Percentiles rank a stretch among this genome's conserved stretches.
Evolutionary conservation across 2,797 vertebrate species (phyloP).

Genomic region (Gastrophryne carolinensis): DNA sequence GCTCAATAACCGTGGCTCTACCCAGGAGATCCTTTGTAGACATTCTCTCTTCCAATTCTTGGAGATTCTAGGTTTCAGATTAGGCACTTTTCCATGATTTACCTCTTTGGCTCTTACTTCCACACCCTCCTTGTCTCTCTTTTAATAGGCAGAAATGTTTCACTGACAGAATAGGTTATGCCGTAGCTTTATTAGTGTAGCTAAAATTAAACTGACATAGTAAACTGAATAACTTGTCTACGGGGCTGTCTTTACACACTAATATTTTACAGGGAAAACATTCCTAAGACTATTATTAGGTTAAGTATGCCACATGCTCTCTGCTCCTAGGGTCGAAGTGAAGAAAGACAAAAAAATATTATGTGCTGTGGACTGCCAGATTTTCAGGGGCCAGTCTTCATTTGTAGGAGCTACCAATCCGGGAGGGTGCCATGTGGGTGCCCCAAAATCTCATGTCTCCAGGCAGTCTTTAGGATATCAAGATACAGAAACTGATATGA

Average conservation of each 20-base stretch:
- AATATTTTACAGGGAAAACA: too few species aligned
- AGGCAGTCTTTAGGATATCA: too few species aligned
- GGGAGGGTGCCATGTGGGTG: too few species aligned
- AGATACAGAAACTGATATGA: too few species aligned
- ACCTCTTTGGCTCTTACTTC: not conserved
- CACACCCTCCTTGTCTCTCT: not conserved
- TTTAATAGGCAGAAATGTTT: not conserved
- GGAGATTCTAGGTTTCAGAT: not conserved
- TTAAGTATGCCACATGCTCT: too few species aligned
- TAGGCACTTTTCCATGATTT: slow-evolving; percentile 1
- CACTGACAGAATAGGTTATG: not conserved
- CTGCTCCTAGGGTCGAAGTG: too few species aligned
- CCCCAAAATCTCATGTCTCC: too few species aligned
- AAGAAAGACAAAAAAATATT: too few species aligned
- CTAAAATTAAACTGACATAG: not conserved
- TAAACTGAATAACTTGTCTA: not conserved
- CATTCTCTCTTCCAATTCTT: not conserved
- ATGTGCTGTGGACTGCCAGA: too few species aligned
- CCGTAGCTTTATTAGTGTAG: not conserved
- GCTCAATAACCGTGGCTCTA: slow-evolving; percentile 9
- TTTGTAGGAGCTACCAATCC: too few species aligned
- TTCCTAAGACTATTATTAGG: too few species aligned
- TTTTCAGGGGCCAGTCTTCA: too few species aligned
- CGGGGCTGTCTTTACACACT: not conserved
- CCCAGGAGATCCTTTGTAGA: not conserved